These are phyloP conservation scores for Epinotia bilunana DNA, from an alignment of 2,888 invertebrate genomes.

Conservation along the genomic window DNA sequence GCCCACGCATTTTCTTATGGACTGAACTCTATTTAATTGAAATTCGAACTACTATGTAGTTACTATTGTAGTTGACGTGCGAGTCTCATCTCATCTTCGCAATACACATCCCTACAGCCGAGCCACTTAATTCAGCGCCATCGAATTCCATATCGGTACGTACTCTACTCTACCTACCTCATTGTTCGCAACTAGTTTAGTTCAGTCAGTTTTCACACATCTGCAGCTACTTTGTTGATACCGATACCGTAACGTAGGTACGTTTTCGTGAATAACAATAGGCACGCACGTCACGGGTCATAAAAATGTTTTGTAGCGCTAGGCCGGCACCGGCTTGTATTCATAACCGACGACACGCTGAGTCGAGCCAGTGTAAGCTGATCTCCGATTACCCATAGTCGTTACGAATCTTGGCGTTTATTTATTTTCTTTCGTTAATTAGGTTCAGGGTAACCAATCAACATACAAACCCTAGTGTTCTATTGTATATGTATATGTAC, in stretches of 20 bases:
- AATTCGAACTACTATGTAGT: background rate
- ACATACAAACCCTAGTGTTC: no score
- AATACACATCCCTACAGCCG: background rate
- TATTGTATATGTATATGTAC: no score
- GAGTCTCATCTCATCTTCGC: background rate
- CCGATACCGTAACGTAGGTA: slow-evolving; percentile 1
- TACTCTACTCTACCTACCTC: background rate
- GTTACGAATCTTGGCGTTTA: background rate
- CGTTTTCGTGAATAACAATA: slow-evolving; percentile 39
- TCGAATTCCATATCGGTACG: background rate
- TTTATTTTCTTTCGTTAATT: no score
- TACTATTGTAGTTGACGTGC: no score
- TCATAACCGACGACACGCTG: background rate
- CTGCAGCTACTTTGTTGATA: slow-evolving; percentile 28
- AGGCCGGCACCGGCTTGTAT: slow-evolving; percentile 1
- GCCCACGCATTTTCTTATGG: slow-evolving; percentile 1
- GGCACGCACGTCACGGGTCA: slow-evolving; percentile 36
- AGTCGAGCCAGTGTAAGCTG: background rate
- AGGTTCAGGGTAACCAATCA: no score
- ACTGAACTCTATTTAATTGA: background rate
- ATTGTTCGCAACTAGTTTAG: background rate
- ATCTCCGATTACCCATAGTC: background rate
- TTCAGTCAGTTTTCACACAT: slow-evolving; percentile 10
- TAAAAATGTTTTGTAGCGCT: slow-evolving; percentile 42
- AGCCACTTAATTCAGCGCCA: background rate